phyloP scores from a whole-genome alignment of 2,113 vertebrate species.

The Podocnemis expansa region DNA sequence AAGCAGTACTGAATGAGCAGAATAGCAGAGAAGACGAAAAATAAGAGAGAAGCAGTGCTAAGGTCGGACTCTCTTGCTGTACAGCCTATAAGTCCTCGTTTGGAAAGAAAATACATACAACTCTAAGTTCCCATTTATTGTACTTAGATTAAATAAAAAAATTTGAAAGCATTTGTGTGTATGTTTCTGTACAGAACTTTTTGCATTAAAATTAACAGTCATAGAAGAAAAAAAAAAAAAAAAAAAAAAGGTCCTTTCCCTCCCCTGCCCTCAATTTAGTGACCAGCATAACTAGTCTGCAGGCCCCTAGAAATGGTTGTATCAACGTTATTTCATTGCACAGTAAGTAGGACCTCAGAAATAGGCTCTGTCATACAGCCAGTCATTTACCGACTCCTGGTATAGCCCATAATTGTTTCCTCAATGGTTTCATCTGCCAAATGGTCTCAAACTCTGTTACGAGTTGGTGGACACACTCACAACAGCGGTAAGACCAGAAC shows the following conservation, averaged over 20 bases:
- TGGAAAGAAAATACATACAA: not conserved
- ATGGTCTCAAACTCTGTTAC: slow-evolving; percentile 34
- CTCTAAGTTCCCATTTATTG: slow-evolving; percentile 59
- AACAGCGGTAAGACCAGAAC: slow-evolving; percentile 15
- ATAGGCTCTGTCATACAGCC: slow-evolving; percentile 6
- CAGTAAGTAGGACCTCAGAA: slow-evolving; percentile 2
- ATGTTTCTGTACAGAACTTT: slow-evolving; percentile 55
- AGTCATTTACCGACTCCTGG: not conserved
- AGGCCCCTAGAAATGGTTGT: slow-evolving; percentile 42
- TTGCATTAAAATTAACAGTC: slow-evolving; percentile 65
- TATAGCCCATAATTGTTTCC: slow-evolving; percentile 42
- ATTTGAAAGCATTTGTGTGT: slow-evolving; percentile 38
- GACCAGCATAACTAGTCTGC: slow-evolving; percentile 33
- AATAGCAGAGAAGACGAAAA: not conserved
- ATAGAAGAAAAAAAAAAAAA: slow-evolving; percentile 56
- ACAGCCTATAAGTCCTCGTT: not conserved
- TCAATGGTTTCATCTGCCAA: slow-evolving; percentile 33
- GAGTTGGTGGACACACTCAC: not conserved
- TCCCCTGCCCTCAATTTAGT: slow-evolving; percentile 29
- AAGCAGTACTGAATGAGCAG: slow-evolving; percentile 44
- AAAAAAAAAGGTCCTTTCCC: slow-evolving; percentile 59
- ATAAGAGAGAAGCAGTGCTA: slow-evolving; percentile 8
- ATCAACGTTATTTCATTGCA: slow-evolving; percentile 5
- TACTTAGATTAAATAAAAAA: slow-evolving; percentile 73
- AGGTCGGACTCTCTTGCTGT: not conserved